Conservation (phyloP, 2,888 invertebrate species). For the Drosophila yooni region DNA sequence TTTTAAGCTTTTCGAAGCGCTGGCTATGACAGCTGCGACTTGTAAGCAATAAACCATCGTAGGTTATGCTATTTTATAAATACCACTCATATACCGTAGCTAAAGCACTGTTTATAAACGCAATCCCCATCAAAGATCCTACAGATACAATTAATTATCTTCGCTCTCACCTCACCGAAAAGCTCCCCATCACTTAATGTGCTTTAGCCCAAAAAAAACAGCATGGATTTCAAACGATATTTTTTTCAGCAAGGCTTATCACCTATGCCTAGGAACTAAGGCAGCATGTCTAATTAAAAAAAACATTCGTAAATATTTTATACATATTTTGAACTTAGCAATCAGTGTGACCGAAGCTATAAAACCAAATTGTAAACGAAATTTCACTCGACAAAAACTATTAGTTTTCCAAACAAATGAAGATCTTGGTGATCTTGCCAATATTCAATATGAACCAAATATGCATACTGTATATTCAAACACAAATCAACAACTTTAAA, state of each 20-base stretch:
- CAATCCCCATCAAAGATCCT: background rate
- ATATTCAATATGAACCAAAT: background rate
- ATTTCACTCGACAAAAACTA: background rate
- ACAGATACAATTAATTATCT: background rate
- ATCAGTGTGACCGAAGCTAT: conserved; percentile 51
- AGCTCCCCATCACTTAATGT: background rate
- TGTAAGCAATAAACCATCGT: background rate
- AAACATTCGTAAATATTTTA: conserved; percentile 20
- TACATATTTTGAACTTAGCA: background rate
- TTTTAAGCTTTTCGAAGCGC: background rate
- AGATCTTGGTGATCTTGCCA: background rate
- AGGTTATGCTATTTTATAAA: conserved; percentile 1
- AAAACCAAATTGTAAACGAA: background rate
- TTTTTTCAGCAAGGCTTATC: conserved; percentile 52
- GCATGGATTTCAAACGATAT: conserved; percentile 33
- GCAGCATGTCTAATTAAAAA: conserved; percentile 47
- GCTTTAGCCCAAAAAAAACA: background rate
- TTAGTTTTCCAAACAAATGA: background rate
- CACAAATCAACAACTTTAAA: background rate
- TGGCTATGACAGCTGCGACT: background rate
- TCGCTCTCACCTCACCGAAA: background rate
- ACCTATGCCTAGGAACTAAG: conserved; percentile 14
- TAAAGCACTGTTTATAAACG: background rate
- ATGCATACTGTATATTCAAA: background rate
- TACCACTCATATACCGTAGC: background rate